These are phyloP conservation scores for Diaprepes abbreviatus DNA, from an alignment of 2,888 invertebrate species.

Conservation along the genomic window DNA sequence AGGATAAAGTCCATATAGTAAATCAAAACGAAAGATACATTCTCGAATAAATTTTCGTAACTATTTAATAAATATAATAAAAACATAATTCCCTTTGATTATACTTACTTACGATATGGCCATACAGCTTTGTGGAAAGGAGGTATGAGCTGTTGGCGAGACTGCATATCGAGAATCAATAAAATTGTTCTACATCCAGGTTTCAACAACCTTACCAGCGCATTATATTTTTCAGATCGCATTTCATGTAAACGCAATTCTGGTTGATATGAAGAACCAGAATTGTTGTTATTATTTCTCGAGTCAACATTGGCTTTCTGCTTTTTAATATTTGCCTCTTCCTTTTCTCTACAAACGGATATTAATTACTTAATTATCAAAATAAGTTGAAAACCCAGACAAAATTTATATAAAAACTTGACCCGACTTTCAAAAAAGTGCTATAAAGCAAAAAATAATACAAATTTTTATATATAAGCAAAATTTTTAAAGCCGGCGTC, in stretches of 20 bases:
- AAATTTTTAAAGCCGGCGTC: no score
- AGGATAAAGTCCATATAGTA: no score
- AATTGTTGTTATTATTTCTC: slow-evolving; percentile 62
- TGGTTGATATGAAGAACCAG: slow-evolving; percentile 66
- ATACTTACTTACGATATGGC: slow-evolving; percentile 93
- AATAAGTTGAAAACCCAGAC: no score
- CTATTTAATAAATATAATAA: no score
- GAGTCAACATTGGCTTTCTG: slow-evolving; percentile 69
- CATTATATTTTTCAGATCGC: slow-evolving; percentile 94
- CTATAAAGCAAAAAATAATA: no score
- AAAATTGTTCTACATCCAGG: slow-evolving; percentile 96
- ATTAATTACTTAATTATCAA: no score
- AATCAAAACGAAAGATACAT: no score
- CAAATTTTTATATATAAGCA: no score
- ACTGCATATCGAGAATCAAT: slow-evolving; percentile 89
- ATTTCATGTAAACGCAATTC: slow-evolving; percentile 92
- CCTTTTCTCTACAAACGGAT: slow-evolving; percentile 59
- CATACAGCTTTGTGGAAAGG: slow-evolving; percentile 94
- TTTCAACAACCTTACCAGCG: slow-evolving; percentile 89
- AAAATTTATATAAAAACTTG: no score
- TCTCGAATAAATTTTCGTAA: no score
- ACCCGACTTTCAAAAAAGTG: no score
- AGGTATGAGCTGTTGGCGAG: slow-evolving; percentile 87
- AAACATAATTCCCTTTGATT: no score
- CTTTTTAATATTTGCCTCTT: slow-evolving; percentile 72